Base-by-base conservation (phyloP, 2,797 vertebrate genomes). In the Coendou prehensilis region DNA sequence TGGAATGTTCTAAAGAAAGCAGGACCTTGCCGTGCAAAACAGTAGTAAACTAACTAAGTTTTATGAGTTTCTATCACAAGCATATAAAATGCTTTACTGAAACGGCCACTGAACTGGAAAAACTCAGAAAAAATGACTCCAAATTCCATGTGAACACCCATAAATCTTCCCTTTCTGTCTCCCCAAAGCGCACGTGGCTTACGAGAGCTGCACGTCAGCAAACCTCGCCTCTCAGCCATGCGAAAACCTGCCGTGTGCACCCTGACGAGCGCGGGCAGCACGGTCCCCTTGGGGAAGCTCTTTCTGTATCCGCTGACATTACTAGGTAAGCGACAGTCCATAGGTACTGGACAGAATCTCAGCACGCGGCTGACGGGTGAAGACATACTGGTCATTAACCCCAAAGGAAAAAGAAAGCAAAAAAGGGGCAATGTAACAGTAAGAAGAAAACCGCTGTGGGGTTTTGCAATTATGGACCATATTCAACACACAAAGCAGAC, bases 1-100 rank as follows among this genome's bases (percentile, higher is more conserved):
- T 96, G 83, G 96, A 97, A 97, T 95, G 87, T 94, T 96, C 76
- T 97, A 87, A 98, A 88, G 92, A 83, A 94, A 26, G 81, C 87
- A 88, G 81, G 92, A 64, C 75, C 69, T 95, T 83, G 96, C 97
- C 94, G 96, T 95, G 97, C 98, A 98, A 98, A 98, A 98, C 98
- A 98, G 98, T 98, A 98, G 98, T 98, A 98, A 98, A 98, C 95
- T 63, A 98, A 98, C 94, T 67, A 94, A 67, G n/a, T 95, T 97
- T 97, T 97, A 97, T 81, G 96, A 89, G 92, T 96, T 97, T 98
- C 96, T 95, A 98, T 98, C 98, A 98, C 97, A 98, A 98, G 97
- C 98, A 96, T 98, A 98, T 99, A 98, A 98, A 99, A 98, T 20
- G 98, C 98, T 98, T 98, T 98, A 98, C 98, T 98, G 98, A 98